phyloP scores from a whole-genome alignment of 2,888 invertebrate species.

The Brachyopa scutellaris region DNA sequence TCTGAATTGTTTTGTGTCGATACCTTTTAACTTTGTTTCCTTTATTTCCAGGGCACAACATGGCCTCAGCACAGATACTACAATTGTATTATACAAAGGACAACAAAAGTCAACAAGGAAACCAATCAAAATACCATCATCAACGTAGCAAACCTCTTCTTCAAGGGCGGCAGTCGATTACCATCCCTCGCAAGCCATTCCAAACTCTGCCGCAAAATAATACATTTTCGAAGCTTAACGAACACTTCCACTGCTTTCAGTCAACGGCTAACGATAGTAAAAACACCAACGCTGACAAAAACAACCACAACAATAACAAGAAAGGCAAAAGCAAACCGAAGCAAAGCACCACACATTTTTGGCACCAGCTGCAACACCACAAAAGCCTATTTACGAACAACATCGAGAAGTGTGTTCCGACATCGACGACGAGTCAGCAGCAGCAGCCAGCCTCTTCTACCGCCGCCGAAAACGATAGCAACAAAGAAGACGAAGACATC shows the following conservation, averaged over 20 bases:
- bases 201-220: conserved; percentile 41
- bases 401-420: conserved; percentile 31
- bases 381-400: conserved; percentile 30
- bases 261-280: conserved; percentile 23
- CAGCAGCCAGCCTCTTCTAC: neutral
- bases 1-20: conserved; percentile 2
- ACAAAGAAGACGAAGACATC: conserved; percentile 29
- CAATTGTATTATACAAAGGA: conserved; percentile 79
- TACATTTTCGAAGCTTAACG: conserved; percentile 29
- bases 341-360: conserved; percentile 5
- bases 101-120: conserved; percentile 76
- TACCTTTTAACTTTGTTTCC: conserved; percentile 42
- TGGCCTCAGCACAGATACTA: conserved; percentile 82
- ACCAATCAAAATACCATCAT: conserved; percentile 74
- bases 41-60: conserved; percentile 81
- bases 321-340: conserved; percentile 10
- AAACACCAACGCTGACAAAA: neutral
- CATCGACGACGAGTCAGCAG: conserved; percentile 17
- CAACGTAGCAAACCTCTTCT: conserved; percentile 47
- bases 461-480: neutral
- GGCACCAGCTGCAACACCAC: conserved; percentile 42
- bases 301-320: neutral
- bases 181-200: conserved; percentile 37
- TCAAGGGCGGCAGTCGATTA: conserved; percentile 35
- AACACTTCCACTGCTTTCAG: conserved; percentile 38